Conservation (phyloP, 2,797 vertebrate genomes). For the Enteromius afrohamiltoni region DNA sequence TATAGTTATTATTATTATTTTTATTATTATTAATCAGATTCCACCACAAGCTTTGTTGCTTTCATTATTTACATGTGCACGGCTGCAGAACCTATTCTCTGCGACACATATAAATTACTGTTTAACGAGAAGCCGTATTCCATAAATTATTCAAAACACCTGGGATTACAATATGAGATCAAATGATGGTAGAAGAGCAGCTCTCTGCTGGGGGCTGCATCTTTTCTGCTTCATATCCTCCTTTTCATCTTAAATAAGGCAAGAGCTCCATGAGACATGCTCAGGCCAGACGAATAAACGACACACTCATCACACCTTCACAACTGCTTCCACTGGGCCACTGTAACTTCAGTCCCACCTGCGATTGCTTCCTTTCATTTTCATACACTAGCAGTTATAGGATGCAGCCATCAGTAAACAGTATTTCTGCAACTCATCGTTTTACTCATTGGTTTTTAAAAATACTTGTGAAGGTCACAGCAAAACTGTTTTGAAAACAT, state of each 20-base stretch:
- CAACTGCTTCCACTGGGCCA: not conserved
- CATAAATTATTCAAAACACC: constrained; percentile 88
- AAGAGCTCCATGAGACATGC: constrained; percentile 71
- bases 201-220: constrained; percentile 82
- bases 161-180: constrained; percentile 86
- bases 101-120: constrained; percentile 88
- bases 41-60: constrained; percentile 68
- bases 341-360: not conserved
- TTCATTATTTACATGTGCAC: constrained; percentile 84
- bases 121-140: constrained; percentile 86
- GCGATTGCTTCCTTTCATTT: not conserved
- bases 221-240: constrained; percentile 80
- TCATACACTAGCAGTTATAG: not conserved
- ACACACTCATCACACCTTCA: constrained; percentile 18
- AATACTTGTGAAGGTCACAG: not conserved
- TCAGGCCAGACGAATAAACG: constrained; percentile 78
- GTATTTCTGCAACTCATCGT: not conserved
- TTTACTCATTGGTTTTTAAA: not conserved
- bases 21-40: constrained; percentile 32
- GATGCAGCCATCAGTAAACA: not conserved
- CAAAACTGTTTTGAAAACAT: not conserved
- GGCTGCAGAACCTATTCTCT: constrained; percentile 81
- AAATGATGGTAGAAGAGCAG: constrained; percentile 85
- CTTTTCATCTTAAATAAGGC: constrained; percentile 81
- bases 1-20: constrained; percentile 47